phyloP scores from a whole-genome alignment of 2,113 vertebrate species.

The Rutilus rutilus region DNA sequence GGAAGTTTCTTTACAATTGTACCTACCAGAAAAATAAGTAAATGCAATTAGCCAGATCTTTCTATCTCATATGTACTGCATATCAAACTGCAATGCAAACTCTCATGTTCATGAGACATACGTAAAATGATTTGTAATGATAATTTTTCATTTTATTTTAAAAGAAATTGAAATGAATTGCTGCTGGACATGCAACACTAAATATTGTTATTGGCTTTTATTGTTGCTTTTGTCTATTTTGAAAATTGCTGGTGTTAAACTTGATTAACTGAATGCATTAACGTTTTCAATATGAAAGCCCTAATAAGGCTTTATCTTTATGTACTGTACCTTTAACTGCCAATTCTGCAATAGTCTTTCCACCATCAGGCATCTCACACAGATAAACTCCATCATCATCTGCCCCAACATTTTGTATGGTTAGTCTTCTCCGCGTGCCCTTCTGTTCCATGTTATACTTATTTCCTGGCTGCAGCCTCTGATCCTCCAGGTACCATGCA shows the following conservation, averaged over 20 bases:
- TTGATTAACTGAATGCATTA: background rate
- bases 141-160: background rate
- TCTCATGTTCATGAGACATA: background rate
- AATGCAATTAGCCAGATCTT: background rate
- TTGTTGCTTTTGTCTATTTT: background rate
- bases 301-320: background rate
- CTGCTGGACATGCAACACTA: background rate
- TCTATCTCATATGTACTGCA: background rate
- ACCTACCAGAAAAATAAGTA: conserved; percentile 58
- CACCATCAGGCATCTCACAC: conserved; percentile 92
- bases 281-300: background rate
- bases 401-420: conserved; percentile 82
- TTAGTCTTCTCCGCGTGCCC: conserved; percentile 82
- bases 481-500: conserved; percentile 92
- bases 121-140: background rate
- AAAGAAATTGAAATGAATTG: background rate
- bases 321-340: conserved; percentile 70
- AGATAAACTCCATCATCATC: conserved; percentile 94
- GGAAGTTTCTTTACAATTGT: conserved; percentile 82
- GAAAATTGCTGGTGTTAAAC: background rate
- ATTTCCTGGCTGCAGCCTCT: conserved; percentile 82
- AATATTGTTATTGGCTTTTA: background rate
- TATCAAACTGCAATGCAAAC: background rate
- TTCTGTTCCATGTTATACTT: conserved; percentile 91
- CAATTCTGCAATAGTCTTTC: conserved; percentile 88